These are phyloP conservation scores for Crotalus viridis DNA, from an alignment of 2,113 vertebrate species.

Conservation along the genomic window DNA sequence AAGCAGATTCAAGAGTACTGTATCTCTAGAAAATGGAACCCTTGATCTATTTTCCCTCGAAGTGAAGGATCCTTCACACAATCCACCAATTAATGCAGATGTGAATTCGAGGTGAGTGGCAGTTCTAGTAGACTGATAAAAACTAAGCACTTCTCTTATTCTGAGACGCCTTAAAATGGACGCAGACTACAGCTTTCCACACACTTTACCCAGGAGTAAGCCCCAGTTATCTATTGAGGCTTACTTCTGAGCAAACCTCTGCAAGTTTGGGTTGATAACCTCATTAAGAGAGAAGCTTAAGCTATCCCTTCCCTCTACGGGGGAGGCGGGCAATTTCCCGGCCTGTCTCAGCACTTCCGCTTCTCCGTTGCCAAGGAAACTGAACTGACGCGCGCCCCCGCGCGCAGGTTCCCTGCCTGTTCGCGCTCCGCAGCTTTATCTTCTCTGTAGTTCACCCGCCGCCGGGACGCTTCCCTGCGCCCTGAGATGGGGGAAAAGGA, in stretches of 20 bases:
- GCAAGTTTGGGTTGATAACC: background rate
- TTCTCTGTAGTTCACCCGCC: no score
- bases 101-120: background rate
- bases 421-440: no score
- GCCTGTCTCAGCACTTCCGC: accelerated
- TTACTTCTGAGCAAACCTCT: background rate
- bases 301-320: background rate
- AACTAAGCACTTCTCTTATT: background rate
- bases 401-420: background rate
- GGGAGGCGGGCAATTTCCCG: background rate
- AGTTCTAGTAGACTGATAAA: background rate
- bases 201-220: background rate
- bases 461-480: background rate
- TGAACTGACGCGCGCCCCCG: background rate
- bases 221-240: background rate
- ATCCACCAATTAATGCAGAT: background rate
- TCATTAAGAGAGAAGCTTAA: background rate
- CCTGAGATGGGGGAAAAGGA: background rate
- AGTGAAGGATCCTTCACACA: background rate
- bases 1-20: background rate
- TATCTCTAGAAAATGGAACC: background rate
- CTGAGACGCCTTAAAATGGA: no score
- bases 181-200: background rate
- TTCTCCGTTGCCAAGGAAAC: slow-evolving; percentile 38
- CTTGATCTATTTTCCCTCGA: background rate